These are phyloP conservation scores for Ictalurus punctatus DNA, from an alignment of 2,113 vertebrate genomes.

Conservation along the genomic window DNA sequence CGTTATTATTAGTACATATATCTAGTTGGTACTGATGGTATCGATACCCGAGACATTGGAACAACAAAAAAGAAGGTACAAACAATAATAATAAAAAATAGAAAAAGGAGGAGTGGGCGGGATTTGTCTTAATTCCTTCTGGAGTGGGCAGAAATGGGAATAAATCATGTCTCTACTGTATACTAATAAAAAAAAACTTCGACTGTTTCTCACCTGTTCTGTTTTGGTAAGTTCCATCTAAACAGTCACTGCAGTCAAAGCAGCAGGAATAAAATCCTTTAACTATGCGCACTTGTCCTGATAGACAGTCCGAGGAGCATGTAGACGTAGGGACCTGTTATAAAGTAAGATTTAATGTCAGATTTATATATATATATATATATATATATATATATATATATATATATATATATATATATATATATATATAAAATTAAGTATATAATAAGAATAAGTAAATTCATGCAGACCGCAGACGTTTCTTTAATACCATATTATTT, in stretches of 20 bases:
- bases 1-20: background rate
- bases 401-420: background rate
- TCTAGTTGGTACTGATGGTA: background rate
- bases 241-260: constrained; percentile 85
- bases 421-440: no score
- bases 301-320: constrained; percentile 76
- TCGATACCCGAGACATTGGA: background rate
- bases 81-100: background rate
- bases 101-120: background rate
- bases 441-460: background rate
- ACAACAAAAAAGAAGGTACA: background rate
- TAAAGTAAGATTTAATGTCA: constrained; percentile 1
- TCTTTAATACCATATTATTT: constrained; percentile 56
- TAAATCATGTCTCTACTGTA: background rate
- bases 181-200: background rate
- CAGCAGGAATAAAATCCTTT: constrained; percentile 82
- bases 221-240: constrained; percentile 78
- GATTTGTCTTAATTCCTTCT: background rate
- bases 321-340: constrained; percentile 78
- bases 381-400: background rate
- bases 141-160: background rate
- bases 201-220: constrained; percentile 48
- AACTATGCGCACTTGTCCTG: constrained; percentile 74
- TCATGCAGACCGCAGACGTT: background rate
- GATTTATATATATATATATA: background rate